Evolutionary conservation across 2,113 vertebrate genomes (phyloP).

Genomic region (Osmerus eperlanus): DNA sequence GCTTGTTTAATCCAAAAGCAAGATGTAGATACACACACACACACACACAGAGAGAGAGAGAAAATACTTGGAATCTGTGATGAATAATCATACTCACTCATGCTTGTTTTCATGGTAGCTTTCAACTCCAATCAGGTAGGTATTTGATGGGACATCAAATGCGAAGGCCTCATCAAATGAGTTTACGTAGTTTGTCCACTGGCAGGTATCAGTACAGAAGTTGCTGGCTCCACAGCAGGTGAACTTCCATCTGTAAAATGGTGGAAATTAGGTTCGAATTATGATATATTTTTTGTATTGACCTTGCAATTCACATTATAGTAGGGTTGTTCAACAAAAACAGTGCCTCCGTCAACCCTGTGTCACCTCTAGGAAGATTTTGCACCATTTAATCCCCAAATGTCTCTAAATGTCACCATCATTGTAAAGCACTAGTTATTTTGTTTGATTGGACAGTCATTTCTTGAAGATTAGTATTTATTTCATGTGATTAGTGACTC

Average conservation of each 20-base stretch:
- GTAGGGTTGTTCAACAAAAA: no score
- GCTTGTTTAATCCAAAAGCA: not conserved
- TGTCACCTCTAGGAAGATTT: no score
- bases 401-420: no score
- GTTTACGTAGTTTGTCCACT: slow-evolving; percentile 31
- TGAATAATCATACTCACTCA: slow-evolving; percentile 20
- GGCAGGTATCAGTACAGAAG: slow-evolving; percentile 9
- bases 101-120: slow-evolving; percentile 17
- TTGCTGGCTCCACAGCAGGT: slow-evolving; percentile 15
- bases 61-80: not conserved
- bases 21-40: not conserved
- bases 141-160: not conserved
- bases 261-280: not conserved
- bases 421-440: no score
- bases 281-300: not conserved
- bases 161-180: slow-evolving; percentile 23
- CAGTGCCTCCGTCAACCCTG: no score
- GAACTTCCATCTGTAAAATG: slow-evolving; percentile 32
- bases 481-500: no score
- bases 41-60: no score
- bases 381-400: no score
- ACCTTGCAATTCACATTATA: not conserved
- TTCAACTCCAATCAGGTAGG: slow-evolving; percentile 17
- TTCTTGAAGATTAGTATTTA: no score
- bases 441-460: no score